phyloP scores from a whole-genome alignment of 2,113 vertebrate genomes.

The Grallaria varia region DNA sequence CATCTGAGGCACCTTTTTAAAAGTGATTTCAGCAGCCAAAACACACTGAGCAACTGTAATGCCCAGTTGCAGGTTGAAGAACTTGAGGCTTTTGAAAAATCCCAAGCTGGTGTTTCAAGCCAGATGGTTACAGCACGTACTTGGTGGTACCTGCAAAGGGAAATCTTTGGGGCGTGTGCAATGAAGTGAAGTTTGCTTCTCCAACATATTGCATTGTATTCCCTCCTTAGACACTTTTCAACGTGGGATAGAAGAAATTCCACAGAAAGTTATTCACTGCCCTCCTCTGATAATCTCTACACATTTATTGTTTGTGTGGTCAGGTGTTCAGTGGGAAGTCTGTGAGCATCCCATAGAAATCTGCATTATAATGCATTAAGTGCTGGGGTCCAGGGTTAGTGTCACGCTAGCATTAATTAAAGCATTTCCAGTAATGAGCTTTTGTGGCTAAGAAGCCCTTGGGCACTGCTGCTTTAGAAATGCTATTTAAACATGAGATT shows the following conservation, averaged over 20 bases:
- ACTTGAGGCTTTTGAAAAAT: background rate
- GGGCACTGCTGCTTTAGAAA: background rate
- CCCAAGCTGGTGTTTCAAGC: background rate
- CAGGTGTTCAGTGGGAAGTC: background rate
- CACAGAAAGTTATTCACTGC: background rate
- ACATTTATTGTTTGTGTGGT: background rate
- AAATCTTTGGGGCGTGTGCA: fast-evolving
- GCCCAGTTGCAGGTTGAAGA: background rate
- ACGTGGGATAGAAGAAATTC: background rate
- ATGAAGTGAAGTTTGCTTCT: background rate
- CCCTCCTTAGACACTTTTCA: background rate
- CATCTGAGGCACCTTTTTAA: background rate
- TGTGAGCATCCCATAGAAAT: background rate
- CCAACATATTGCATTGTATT: background rate
- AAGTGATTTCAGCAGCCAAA: background rate
- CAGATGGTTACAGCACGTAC: background rate
- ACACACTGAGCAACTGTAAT: background rate
- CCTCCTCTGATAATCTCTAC: background rate
- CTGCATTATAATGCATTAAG: background rate
- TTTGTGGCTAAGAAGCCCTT: background rate
- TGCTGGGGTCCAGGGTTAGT: background rate
- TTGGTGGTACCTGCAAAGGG: background rate
- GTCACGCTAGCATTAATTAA: background rate
- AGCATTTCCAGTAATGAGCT: background rate
- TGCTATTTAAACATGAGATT: background rate